Evolutionary conservation across 1,140 invertebrate species (phyloP).

Genomic region (Orchesella cincta): DNA sequence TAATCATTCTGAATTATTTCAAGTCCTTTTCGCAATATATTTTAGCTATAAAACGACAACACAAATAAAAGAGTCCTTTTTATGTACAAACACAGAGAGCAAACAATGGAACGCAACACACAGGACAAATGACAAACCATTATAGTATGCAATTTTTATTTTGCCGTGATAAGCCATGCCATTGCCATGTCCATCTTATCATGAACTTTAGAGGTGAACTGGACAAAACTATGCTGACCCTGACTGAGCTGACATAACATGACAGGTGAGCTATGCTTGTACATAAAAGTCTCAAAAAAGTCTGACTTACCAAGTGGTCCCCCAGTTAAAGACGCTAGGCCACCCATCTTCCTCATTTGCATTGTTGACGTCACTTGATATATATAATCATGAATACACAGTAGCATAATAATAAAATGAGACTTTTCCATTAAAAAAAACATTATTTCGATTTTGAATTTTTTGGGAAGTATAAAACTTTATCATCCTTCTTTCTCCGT

Average conservation of each 20-base stretch:
- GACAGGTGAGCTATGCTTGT: no score
- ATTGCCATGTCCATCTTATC: no score
- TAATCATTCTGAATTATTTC: not conserved
- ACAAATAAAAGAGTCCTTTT: not conserved
- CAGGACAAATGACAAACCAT: no score
- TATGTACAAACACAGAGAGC: no score
- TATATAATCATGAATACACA: slow-evolving; percentile 38
- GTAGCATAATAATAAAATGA: not conserved
- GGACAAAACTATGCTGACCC: no score
- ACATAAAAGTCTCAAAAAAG: not conserved
- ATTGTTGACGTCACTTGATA: slow-evolving; percentile 45
- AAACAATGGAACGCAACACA: no score
- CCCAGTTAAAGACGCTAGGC: slow-evolving; percentile 43
- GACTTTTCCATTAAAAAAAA: not conserved
- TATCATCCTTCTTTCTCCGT: no score
- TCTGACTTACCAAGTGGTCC: slow-evolving; percentile 45
- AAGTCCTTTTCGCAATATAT: no score
- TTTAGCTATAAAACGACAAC: not conserved
- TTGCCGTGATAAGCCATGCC: no score
- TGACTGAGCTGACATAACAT: no score
- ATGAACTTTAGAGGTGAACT: no score
- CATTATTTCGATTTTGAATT: not conserved
- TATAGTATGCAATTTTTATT: no score
- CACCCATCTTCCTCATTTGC: slow-evolving; percentile 39
- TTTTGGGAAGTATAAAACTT: not conserved